A percentile compares a stretch with the other conserved stretches of the same genome.
These are phyloP conservation scores for Troides oblongomaculatus DNA, from an alignment of 2,888 invertebrate species.

Conservation along the genomic window DNA sequence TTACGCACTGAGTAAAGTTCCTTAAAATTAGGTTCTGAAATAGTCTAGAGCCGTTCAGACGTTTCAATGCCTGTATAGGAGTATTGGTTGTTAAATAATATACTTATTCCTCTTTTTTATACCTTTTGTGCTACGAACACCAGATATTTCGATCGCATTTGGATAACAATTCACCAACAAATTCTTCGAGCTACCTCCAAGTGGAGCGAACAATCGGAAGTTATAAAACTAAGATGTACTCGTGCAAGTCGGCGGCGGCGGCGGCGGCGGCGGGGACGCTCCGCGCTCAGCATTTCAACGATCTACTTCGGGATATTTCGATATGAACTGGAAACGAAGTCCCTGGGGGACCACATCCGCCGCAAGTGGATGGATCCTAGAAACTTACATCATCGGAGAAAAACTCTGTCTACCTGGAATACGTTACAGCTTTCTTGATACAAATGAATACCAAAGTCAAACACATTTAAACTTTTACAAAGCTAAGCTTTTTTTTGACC, in stretches of 20 bases:
- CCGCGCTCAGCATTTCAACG: slow-evolving; percentile 10
- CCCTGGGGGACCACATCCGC: not conserved
- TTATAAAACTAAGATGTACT: slow-evolving; percentile 14
- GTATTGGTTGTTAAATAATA: too few relatives aligned
- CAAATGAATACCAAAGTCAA: too few relatives aligned
- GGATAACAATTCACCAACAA: slow-evolving; percentile 10
- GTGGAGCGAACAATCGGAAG: slow-evolving; percentile 3
- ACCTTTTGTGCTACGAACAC: too few relatives aligned
- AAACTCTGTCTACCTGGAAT: too few relatives aligned
- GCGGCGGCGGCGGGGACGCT: not conserved
- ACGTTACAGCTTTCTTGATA: too few relatives aligned
- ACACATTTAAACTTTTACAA: too few relatives aligned
- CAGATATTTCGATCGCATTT: slow-evolving; percentile 1
- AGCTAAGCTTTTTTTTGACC: too few relatives aligned
- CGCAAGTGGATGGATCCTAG: too few relatives aligned
- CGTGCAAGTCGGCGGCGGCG: not conserved
- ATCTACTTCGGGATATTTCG: slow-evolving; percentile 2
- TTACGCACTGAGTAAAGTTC: not conserved
- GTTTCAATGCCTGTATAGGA: too few relatives aligned
- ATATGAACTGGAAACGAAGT: slow-evolving; percentile 8
- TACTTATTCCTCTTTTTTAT: too few relatives aligned
- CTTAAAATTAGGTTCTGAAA: not conserved
- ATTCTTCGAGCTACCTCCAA: slow-evolving; percentile 2
- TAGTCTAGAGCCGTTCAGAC: too few relatives aligned
- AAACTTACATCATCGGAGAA: too few relatives aligned